Evolutionary conservation across 2,797 vertebrate genomes (phyloP).

Genomic region (Enteromius fasciolatus): DNA sequence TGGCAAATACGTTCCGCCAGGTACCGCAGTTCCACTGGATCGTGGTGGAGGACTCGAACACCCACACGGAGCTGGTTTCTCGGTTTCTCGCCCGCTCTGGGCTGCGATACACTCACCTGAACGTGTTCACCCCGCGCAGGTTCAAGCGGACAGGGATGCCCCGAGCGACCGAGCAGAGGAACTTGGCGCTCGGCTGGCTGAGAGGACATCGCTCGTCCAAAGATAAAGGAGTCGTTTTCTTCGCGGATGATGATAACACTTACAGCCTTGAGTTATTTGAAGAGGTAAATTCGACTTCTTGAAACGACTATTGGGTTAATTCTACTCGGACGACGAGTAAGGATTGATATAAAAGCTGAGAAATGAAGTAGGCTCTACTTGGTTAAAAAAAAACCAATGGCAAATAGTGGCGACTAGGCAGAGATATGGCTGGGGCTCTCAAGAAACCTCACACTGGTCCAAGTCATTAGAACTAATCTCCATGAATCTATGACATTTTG

Average conservation of each 20-base stretch:
- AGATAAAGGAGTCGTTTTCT: constrained; percentile 91
- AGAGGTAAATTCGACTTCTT: constrained; percentile 80
- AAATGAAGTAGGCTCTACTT: not conserved
- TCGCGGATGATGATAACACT: constrained; percentile 98
- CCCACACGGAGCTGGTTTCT: constrained; percentile 88
- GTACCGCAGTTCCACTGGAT: constrained; percentile 94
- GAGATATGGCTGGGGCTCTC: not conserved
- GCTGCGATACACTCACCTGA: constrained; percentile 90
- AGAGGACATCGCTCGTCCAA: constrained; percentile 79
- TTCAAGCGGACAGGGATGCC: constrained; percentile 92
- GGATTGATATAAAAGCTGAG: not conserved
- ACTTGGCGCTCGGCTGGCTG: constrained; percentile 90
- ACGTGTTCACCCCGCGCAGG: constrained; percentile 89
- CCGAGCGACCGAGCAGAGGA: constrained; percentile 95
- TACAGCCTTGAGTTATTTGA: constrained; percentile 98
- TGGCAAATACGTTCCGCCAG: constrained; percentile 94
- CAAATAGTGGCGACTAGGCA: not conserved
- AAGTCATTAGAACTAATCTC: not conserved
- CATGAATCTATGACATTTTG: not conserved
- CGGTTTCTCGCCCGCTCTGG: constrained; percentile 86
- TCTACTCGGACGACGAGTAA: not conserved
- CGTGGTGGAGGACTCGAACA: constrained; percentile 90
- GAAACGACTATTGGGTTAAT: not conserved
- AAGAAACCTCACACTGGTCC: not conserved
- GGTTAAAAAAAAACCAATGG: not conserved